Base-by-base conservation (phyloP, 1,140 invertebrate genomes). In the Drosophila malerkotliana region DNA sequence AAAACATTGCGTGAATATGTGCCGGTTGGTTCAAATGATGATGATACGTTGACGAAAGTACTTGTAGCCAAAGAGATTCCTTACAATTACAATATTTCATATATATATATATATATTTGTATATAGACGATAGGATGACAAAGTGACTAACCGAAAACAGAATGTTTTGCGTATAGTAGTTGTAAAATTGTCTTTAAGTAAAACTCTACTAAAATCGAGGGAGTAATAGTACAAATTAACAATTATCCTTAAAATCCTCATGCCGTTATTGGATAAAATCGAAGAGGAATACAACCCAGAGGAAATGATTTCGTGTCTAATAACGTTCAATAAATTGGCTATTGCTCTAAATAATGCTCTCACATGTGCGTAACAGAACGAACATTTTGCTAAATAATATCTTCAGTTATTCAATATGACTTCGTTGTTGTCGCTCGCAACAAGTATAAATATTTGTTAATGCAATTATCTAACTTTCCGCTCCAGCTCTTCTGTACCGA, bases 361-460 rank as follows among this genome's bases (percentile, higher is more conserved):
- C 76, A 72, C 63, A 79, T 85, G 82, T 85, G 83, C 82, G 82
- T 85, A 87, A 85, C 82, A 68, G 62, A 85, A 49, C 34, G 44
- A 56, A 51, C 37, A 45, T 62, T 44, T 37, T 21, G 63, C 57
- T 78, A 78, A 66, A 78, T 75, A 18, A 64, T 49, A 58, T 14
- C 39, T 61, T 54, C 44, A 69, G 68, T 39, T 61, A 51, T 39
- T 55, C 54, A 62, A 55, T 74, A 53, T 76, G 49, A 76, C 53
- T 76, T 76, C 72, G 72, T 74, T 69, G 66, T 69, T 72, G 71
- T 62, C 66, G 63, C 66, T 56, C 37, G 61, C 66, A 68, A 68
- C 55, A 77, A 58, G 51, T 59, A 28, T 58, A 74, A 73, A 69
- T 60, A 74, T 75, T 21, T 82, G 59, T 58, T 53, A 59, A 47